These are phyloP conservation scores for Drosophila affinis DNA, from an alignment of 2,888 invertebrate species.

Conservation along the genomic window DNA sequence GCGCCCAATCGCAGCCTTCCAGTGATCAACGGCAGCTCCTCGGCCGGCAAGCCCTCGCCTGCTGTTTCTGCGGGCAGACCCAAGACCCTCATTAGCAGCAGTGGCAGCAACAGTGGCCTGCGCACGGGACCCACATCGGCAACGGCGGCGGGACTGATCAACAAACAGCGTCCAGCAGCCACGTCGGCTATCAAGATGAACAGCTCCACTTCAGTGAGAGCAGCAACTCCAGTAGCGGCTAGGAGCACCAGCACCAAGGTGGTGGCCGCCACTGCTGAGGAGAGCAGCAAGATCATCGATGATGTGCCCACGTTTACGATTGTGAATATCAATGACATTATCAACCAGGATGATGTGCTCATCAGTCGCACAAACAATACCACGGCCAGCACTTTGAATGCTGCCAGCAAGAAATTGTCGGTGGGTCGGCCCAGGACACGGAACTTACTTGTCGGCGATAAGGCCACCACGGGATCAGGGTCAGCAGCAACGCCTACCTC, in stretches of 20 bases:
- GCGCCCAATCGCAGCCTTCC: conserved; percentile 30
- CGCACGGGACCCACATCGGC: not conserved
- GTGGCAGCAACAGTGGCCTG: not conserved
- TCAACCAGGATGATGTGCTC: conserved; percentile 82
- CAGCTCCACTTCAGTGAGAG: not conserved
- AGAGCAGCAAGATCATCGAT: conserved; percentile 45
- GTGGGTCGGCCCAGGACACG: conserved; percentile 28
- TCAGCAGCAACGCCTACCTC: not conserved
- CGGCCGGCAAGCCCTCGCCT: conserved; percentile 15
- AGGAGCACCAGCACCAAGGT: not conserved
- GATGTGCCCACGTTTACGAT: conserved; percentile 84
- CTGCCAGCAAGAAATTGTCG: conserved; percentile 34
- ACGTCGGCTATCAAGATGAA: not conserved
- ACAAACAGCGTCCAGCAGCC: not conserved
- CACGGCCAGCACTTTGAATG: conserved; percentile 30
- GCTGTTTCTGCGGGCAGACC: conserved; percentile 1
- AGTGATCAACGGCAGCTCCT: conserved; percentile 47
- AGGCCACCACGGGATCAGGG: not conserved
- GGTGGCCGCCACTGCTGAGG: not conserved
- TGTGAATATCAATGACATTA: conserved; percentile 83
- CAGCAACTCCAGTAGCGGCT: not conserved
- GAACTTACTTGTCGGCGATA: not conserved
- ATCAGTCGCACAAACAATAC: conserved; percentile 61
- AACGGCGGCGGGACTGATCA: not conserved
- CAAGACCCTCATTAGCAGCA: conserved; percentile 5